phyloP scores from a whole-genome alignment of 2,888 invertebrate species.

The Mechanitis mazaeus region DNA sequence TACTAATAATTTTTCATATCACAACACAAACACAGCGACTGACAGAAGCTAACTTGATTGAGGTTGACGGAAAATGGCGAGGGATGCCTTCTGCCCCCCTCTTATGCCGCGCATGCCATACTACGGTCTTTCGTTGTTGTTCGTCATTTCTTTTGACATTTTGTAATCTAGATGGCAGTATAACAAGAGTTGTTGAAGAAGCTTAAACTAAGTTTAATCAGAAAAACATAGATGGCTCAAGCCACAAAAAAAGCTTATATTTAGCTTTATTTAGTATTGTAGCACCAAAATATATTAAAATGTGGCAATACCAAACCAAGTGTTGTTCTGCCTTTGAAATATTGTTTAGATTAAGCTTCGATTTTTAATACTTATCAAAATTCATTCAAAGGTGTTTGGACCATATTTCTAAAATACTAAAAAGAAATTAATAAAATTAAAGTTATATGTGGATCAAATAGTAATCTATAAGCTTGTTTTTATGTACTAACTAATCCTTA shows the following conservation, averaged over 20 bases:
- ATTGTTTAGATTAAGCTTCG: no score
- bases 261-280: no score
- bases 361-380: no score
- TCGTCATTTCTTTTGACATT: conserved; percentile 18
- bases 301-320: no score
- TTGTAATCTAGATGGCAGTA: conserved; percentile 49
- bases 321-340: no score
- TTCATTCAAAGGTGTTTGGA: no score
- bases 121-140: conserved; percentile 19
- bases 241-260: not conserved
- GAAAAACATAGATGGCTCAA: not conserved
- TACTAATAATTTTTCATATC: conserved; percentile 74
- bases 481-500: no score
- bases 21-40: conserved; percentile 75
- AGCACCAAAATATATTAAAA: not conserved
- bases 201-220: not conserved
- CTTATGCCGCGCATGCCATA: conserved; percentile 56
- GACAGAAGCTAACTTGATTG: conserved; percentile 75
- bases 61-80: conserved; percentile 72
- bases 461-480: no score
- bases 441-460: no score
- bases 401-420: no score
- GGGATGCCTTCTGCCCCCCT: conserved; percentile 45
- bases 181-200: conserved; percentile 11
- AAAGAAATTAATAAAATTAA: no score